Percentiles rank a stretch among this genome's conserved stretches.
Conservation (phyloP, 2,113 vertebrate genomes). For the Saimiri boliviensis region DNA sequence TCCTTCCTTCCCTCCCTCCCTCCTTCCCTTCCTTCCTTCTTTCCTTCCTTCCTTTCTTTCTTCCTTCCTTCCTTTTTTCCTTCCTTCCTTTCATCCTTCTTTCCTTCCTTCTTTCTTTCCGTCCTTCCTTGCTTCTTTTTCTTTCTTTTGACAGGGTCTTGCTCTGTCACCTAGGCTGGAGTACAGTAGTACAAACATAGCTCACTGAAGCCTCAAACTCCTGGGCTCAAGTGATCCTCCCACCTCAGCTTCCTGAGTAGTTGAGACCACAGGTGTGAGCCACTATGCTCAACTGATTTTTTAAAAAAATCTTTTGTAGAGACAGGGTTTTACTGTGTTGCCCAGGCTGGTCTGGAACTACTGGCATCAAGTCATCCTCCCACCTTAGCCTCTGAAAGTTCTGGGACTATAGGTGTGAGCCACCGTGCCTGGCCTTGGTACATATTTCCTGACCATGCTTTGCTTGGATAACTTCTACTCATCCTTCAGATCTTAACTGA, state of each 20-base stretch:
- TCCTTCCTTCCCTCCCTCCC: accelerated
- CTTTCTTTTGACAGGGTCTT: too few species aligned
- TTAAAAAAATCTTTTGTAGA: background rate
- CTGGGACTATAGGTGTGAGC: background rate
- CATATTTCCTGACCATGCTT: background rate
- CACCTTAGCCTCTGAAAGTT: background rate
- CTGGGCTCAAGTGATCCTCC: too few species aligned
- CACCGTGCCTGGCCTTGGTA: background rate
- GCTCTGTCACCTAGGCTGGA: too few species aligned
- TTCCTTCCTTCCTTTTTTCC: too few species aligned
- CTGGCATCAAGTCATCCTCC: background rate
- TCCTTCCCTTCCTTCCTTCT: accelerated
- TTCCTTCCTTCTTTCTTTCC: too few species aligned
- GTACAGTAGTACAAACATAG: too few species aligned
- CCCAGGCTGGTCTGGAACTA: background rate
- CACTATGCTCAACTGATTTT: too few species aligned
- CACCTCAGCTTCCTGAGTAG: too few species aligned
- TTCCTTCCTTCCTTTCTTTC: accelerated
- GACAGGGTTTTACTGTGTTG: background rate
- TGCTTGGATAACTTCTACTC: background rate
- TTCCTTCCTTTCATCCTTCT: accelerated
- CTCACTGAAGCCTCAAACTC: too few species aligned
- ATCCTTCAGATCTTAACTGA: background rate
- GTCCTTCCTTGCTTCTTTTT: too few species aligned
- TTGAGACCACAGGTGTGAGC: too few species aligned